Percentiles rank a stretch among this genome's conserved stretches.
These are phyloP conservation scores for Drosophila picticornis DNA, from an alignment of 2,888 invertebrate species.

Conservation along the genomic window DNA sequence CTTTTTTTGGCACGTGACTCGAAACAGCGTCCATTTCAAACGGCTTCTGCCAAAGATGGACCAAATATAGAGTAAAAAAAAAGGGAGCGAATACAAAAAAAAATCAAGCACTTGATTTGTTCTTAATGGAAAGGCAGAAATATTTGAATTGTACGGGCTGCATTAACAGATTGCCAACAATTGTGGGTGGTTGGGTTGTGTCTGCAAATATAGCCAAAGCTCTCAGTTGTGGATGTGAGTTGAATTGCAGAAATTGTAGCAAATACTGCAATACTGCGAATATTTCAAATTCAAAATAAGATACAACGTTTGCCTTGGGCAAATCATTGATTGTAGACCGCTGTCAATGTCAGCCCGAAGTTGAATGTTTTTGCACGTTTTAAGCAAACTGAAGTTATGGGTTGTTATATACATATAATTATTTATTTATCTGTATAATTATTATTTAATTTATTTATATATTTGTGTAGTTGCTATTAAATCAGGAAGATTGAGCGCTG, in stretches of 20 bases:
- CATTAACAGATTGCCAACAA: slow-evolving; percentile 8
- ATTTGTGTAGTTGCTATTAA: background rate
- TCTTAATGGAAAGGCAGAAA: slow-evolving; percentile 22
- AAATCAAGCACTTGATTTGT: slow-evolving; percentile 7
- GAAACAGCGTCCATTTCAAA: slow-evolving; percentile 17
- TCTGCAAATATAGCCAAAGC: slow-evolving; percentile 1
- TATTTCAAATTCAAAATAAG: background rate
- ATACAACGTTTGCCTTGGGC: background rate
- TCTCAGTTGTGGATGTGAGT: background rate
- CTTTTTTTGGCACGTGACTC: slow-evolving; percentile 59
- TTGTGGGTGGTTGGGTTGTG: background rate
- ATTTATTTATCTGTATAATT: too few species aligned
- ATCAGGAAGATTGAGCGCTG: background rate
- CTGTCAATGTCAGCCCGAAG: background rate
- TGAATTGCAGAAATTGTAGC: background rate
- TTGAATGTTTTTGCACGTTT: background rate
- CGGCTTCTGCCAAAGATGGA: slow-evolving; percentile 1
- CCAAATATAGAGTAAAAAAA: background rate
- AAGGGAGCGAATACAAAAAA: background rate
- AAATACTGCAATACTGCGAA: background rate
- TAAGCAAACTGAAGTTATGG: background rate
- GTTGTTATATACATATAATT: too few species aligned
- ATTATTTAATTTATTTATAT: too few species aligned
- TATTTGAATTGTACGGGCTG: slow-evolving; percentile 2
- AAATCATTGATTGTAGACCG: background rate